Conservation (phyloP, 2,113 vertebrate genomes). For the Cyprinodon variegatus region DNA sequence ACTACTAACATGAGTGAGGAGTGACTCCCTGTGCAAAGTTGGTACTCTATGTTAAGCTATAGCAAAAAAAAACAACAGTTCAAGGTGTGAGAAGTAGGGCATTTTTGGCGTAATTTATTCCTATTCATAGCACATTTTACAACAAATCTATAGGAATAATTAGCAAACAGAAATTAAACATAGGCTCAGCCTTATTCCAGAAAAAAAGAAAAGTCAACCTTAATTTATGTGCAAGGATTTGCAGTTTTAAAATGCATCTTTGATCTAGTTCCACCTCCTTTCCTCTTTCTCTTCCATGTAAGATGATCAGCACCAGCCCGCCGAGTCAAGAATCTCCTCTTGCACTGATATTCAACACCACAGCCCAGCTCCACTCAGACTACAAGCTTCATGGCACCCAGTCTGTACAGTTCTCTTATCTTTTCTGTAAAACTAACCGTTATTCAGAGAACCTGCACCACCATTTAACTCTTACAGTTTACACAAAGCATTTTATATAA, state of each 20-base stretch:
- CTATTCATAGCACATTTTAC: neutral
- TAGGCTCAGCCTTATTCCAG: neutral
- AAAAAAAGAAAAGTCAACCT: neutral
- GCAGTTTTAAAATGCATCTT: slow-evolving; percentile 8
- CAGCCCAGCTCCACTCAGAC: slow-evolving; percentile 42
- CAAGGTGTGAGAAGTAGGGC: too few relatives aligned
- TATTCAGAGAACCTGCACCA: neutral
- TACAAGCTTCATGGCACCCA: slow-evolving; percentile 18
- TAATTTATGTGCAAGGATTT: neutral
- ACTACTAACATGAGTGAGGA: too few relatives aligned
- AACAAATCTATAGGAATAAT: neutral
- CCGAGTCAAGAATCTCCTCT: slow-evolving; percentile 75
- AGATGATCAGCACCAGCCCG: slow-evolving; percentile 61
- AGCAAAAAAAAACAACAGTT: too few relatives aligned
- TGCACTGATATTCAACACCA: slow-evolving; percentile 77
- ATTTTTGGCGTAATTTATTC: neutral
- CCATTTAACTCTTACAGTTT: neutral
- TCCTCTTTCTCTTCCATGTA: slow-evolving; percentile 53
- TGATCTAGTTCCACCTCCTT: slow-evolving; percentile 19
- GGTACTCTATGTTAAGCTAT: too few relatives aligned
- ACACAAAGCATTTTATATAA: neutral
- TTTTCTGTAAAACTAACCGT: slow-evolving; percentile 12
- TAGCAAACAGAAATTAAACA: neutral
- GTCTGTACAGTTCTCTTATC: slow-evolving; percentile 14
- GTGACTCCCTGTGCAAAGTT: too few relatives aligned